phyloP scores from a whole-genome alignment of 1,140 invertebrate genomes.

The Drosophila pectinifera region DNA sequence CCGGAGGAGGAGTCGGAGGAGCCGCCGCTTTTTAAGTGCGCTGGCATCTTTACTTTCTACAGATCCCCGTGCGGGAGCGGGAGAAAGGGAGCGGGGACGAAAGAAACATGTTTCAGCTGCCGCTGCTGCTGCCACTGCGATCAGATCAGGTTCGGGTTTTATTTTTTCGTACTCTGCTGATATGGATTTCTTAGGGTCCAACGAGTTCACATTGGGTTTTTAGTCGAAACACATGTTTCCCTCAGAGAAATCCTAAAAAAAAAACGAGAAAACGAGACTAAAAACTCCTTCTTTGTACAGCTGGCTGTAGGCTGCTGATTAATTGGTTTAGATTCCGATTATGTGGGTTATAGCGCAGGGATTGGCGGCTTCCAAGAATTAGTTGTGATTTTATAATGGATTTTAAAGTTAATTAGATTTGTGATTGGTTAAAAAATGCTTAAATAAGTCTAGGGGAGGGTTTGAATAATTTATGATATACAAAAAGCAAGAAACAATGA shows the following conservation, averaged over 20 bases:
- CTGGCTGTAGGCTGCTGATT: too few species aligned
- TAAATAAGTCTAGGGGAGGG: too few species aligned
- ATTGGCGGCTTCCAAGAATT: constrained; percentile 5
- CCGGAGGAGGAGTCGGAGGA: constrained; percentile 30
- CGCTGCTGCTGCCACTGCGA: constrained; percentile 67
- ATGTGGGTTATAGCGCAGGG: constrained; percentile 18
- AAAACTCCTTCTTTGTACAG: not conserved
- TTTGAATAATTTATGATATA: too few species aligned
- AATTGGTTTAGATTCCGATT: constrained; percentile 76
- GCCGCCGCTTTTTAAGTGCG: constrained; percentile 53
- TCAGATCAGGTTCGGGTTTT: constrained; percentile 70
- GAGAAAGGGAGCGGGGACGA: constrained; percentile 10
- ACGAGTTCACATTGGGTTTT: constrained; percentile 50
- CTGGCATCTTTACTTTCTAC: constrained; percentile 79
- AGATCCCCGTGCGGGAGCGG: constrained; percentile 15
- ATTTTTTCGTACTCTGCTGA: constrained; percentile 28
- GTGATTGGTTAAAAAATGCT: not conserved
- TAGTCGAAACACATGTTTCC: constrained; percentile 74
- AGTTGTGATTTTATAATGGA: not conserved
- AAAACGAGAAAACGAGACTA: constrained; percentile 16
- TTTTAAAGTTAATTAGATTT: constrained; percentile 5
- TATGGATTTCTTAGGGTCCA: constrained; percentile 52
- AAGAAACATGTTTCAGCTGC: constrained; percentile 79
- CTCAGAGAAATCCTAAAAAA: constrained; percentile 12
- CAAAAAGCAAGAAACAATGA: too few species aligned